Evolutionary conservation across 2,888 invertebrate species (phyloP).

Genomic region (Rutpela maculata): DNA sequence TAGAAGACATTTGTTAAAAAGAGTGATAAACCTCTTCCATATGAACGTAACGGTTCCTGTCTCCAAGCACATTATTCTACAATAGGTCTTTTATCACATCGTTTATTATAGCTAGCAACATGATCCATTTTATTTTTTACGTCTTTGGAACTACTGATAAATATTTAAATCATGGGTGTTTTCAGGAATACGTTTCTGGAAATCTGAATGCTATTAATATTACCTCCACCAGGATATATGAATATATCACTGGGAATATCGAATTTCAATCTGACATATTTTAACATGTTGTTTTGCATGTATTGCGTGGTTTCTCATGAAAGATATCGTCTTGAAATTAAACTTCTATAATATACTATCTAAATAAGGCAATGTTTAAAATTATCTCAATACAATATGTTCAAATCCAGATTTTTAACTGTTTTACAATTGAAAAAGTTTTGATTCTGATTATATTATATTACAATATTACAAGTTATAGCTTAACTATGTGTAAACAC

Average conservation of each 20-base stretch:
- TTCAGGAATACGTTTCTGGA: constrained; percentile 5
- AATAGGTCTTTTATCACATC: constrained; percentile 33
- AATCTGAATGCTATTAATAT: constrained; percentile 21
- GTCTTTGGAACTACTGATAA: constrained; percentile 17
- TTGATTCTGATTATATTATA: too few species aligned
- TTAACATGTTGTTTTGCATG: not conserved
- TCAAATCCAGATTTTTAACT: too few species aligned
- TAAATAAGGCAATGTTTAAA: too few species aligned
- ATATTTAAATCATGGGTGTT: constrained; percentile 31
- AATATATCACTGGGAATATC: not conserved
- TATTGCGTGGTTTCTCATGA: not conserved
- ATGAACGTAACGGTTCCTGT: constrained; percentile 21
- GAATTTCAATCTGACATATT: not conserved
- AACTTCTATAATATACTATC: too few species aligned
- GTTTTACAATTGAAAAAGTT: too few species aligned
- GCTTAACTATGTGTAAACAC: too few species aligned
- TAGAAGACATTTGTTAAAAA: constrained; percentile 22
- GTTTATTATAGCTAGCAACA: constrained; percentile 26
- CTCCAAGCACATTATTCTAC: constrained; percentile 25
- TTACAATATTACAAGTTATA: too few species aligned
- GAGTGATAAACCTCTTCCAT: constrained; percentile 22
- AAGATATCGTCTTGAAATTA: too few species aligned
- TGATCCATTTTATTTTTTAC: constrained; percentile 27
- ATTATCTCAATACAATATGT: too few species aligned
- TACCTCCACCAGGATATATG: constrained; percentile 11